Base-by-base conservation (phyloP, 2,888 invertebrate genomes). In the Habrosyne pyritoides region DNA sequence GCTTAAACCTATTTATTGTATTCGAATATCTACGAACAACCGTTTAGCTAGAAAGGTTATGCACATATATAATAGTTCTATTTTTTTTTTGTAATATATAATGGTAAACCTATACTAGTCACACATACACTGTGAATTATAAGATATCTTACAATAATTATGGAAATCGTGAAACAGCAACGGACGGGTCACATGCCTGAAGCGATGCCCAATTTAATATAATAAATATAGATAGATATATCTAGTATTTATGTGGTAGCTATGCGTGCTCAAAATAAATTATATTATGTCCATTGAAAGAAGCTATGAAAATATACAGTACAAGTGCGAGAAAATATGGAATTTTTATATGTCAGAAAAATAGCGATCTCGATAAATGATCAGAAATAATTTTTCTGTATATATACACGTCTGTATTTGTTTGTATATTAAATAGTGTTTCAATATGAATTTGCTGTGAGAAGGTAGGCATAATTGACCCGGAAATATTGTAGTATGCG, bases 261-360 rank as follows among this genome's bases (percentile, higher is more conserved):
- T 78, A 82, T 81, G 87, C 83, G 87, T 86, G 89, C 88, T 78
- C 71, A 71, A 85, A 87, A 84, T 75, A 73, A 83, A 72, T 64
- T 63, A 67, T 36, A 36, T 18, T 33, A 14, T 10, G 22, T 36
- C 77, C 84, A 85, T 81, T 62, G 83, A 84, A 83, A 83, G 69
- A 88, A 89, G 86, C 87, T 89, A 91, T 83, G 86, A 89, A 90
- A 91, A 89, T 91, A 89, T 86, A 79, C 73, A 73, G 79, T 83
- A 84, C 84, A 75, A 84, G 87, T 85, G 87, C 85, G 79, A 82
- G 80, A 87, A 88, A 89, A 88, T 88, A 89, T 87, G 56, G 77
- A 79, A 79, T 84, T 69, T 83, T 84, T 49, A 10, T 24, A 49
- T 72, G 75, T 85, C 87, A 86, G 87, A 89, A 89, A 84, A 90